Base-by-base conservation (phyloP, 2,888 invertebrate species). In the Apoderus coryli region DNA sequence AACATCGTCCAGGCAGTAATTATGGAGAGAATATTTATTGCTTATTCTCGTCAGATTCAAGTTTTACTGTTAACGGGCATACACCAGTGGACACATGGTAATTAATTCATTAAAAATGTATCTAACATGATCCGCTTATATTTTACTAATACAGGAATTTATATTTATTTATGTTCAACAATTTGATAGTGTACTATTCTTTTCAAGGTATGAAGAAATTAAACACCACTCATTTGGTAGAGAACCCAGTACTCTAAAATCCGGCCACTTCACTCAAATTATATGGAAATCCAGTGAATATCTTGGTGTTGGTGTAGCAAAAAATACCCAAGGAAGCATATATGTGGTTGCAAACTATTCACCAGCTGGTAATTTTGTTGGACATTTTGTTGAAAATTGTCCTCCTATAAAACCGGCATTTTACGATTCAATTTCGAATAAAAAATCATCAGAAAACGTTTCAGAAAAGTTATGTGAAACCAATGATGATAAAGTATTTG, bases 331-430 rank as follows among this genome's bases (percentile, higher is more conserved):
- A 35, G 85, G 80, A 14, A 76, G 72, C 50, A 68, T 76, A 40
- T 82, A 76, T 53, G 86, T 92, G 0, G 92, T 93, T 1, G 85
- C 81, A 16, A 82, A 88, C 56, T 93, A 93, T 54, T 71, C 70
- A 45, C 93, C 93, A 0, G 78, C 90, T 0, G 93, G 92, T 2
- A 93, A 93, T 56, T 74, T 79, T 41, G 63, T 76, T 24, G 80
- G 79, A 2, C 71, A 74, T 46, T 86, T 77, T 48, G 61, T 67
- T 10, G 68, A 67, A 14, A 82, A 84, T 53, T 84, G 85, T 7
- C 72, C 69, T 9, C 73, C 77, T 16, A 40, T 47, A 10, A 43
- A 37, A 30, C 47, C 40, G 41, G 44, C 46, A 4, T 41, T 48
- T 43, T 48, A 32, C 39, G 35, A 34, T 23, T 16, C 10, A 12